phyloP scores from a whole-genome alignment of 2,113 vertebrate genomes.

The Alethe diademata region DNA sequence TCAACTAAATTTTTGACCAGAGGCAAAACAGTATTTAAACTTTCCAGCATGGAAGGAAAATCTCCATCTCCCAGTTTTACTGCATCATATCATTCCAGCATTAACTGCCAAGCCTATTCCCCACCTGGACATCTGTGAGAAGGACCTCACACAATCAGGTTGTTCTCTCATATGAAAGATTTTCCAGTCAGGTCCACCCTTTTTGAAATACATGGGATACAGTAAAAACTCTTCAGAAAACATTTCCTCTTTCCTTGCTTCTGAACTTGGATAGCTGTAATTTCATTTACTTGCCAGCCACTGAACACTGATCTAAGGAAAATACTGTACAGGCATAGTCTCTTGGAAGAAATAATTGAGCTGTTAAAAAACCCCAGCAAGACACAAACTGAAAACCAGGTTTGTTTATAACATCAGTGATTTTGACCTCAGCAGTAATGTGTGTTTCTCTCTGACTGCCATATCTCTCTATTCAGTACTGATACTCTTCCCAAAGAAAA shows the following conservation, averaged over 20 bases:
- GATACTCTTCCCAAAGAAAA: not conserved
- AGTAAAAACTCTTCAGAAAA: not conserved
- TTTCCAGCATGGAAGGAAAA: not conserved
- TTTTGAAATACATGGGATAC: not conserved
- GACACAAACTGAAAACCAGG: not conserved
- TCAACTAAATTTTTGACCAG: not conserved
- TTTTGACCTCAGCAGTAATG: not conserved
- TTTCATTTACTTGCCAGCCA: not conserved
- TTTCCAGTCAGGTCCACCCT: not conserved
- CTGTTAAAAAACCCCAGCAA: not conserved
- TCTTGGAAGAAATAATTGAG: not conserved
- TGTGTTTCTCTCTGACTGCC: not conserved
- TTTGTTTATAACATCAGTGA: not conserved
- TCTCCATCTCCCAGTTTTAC: not conserved
- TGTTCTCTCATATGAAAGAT: not conserved
- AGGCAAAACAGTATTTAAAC: not conserved
- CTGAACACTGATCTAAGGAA: not conserved
- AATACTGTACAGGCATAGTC: not conserved
- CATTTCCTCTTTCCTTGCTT: not conserved
- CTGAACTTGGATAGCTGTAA: not conserved
- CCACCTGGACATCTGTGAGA: conserved; percentile 5
- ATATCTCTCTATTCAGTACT: not conserved
- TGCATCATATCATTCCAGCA: not conserved
- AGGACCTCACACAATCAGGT: conserved; percentile 39
- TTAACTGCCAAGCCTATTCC: conserved; percentile 6